Conservation (phyloP, 2,888 invertebrate species). For the Girardia tigrina region DNA sequence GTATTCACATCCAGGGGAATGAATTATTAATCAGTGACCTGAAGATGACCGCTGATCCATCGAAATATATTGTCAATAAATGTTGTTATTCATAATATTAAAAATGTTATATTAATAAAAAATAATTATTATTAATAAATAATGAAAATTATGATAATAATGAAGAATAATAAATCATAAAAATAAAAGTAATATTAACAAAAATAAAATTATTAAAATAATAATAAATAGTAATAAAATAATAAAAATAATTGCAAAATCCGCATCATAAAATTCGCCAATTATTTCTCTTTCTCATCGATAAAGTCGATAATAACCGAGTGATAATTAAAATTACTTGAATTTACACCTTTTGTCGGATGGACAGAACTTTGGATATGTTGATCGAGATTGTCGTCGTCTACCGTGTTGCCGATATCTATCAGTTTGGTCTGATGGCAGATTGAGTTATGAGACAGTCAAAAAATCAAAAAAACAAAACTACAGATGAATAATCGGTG, state of each 20-base stretch:
- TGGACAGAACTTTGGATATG: constrained; percentile 7
- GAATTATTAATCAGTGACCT: too few species aligned
- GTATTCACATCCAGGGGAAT: too few species aligned
- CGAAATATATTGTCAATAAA: too few species aligned
- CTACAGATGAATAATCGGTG: neutral
- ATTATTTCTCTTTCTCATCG: neutral
- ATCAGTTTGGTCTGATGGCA: neutral
- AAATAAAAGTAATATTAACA: neutral
- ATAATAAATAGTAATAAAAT: neutral
- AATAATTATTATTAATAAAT: neutral
- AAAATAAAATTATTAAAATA: neutral
- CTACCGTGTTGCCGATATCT: neutral
- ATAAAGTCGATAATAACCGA: too few species aligned
- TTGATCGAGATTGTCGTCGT: constrained; percentile 7
- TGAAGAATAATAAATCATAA: neutral
- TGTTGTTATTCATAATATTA: neutral
- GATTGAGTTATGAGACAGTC: too few species aligned
- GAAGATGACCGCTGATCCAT: too few species aligned
- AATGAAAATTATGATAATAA: neutral
- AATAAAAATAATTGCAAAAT: neutral
- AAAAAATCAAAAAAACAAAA: neutral
- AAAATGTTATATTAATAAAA: neutral
- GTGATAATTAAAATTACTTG: constrained; percentile 7
- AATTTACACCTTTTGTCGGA: constrained; percentile 9
- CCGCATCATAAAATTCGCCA: too few species aligned